phyloP scores from a whole-genome alignment of 1,140 invertebrate genomes.

The Bombus sylvicola region DNA sequence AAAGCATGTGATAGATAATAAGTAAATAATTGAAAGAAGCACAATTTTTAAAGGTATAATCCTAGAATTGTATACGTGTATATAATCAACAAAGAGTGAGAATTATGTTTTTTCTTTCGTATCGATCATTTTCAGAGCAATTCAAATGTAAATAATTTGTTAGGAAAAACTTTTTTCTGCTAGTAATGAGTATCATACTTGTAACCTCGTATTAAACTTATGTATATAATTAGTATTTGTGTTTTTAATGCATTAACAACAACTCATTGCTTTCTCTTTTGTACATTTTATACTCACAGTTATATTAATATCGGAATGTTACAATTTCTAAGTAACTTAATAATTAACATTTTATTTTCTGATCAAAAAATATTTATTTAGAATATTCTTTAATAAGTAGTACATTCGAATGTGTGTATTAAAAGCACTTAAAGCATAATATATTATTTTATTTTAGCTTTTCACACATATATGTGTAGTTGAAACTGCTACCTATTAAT shows the following conservation, averaged over 20 bases:
- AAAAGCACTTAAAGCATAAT: neutral
- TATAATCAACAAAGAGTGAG: conserved; percentile 57
- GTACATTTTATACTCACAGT: neutral
- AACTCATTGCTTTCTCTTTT: neutral
- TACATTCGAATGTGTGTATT: neutral
- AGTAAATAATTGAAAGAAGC: conserved; percentile 6
- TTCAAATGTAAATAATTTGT: conserved; percentile 71
- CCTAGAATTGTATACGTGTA: conserved; percentile 49
- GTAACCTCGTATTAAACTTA: conserved; percentile 54
- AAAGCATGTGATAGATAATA: conserved; percentile 56
- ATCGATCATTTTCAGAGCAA: conserved; percentile 53
- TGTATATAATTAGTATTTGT: conserved; percentile 57
- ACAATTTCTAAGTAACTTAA: neutral
- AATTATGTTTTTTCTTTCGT: conserved; percentile 72
- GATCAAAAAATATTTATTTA: neutral
- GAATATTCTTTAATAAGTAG: neutral
- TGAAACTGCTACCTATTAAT: too few species aligned
- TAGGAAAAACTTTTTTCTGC: conserved; percentile 40
- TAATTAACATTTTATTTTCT: neutral
- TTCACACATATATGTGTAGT: neutral
- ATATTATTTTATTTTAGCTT: too few species aligned
- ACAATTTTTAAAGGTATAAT: conserved; percentile 55
- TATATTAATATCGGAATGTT: neutral
- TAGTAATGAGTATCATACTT: conserved; percentile 41
- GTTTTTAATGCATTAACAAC: conserved; percentile 10